Base-by-base conservation (phyloP, 2,888 invertebrate genomes). In the Thelaira solivaga region DNA sequence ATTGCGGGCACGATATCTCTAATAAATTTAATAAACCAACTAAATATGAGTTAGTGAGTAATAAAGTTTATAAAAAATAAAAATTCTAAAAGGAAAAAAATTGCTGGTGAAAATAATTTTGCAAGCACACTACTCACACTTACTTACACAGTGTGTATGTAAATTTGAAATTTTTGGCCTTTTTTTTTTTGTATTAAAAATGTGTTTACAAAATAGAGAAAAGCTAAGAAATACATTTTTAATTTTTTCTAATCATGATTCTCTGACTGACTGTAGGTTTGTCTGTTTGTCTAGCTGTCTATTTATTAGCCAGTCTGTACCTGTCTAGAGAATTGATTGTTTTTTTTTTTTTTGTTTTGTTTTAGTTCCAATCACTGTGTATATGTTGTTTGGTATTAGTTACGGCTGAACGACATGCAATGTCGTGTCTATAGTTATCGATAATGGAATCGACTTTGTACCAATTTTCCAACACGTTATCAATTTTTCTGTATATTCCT, bases 391-490 rank as follows among this genome's bases (percentile, higher is more conserved):
- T 74, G 53, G 59, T 59, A 55, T 64, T 53, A 53, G 69, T 74
- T 74, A 78, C 78, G 64, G 43, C 78, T 47, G 47, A 61, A 45
- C 53, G 13, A 61, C 74, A 78, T 78, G 78, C 78, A 69, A 78
- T 78, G 74, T 78, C 78, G 78, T 78, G 78, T 61, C 74, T 78
- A 74, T 65, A 61, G 69, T 71, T 78, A 78, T 78, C 78, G 78
- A 74, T 74, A 61, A 69, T 69, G 78, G 65, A 65, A 78, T 74
- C 78, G 74, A 71, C 65, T 65, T 74, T 69, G 74, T 78, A 74
- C 78, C 74, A 65, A 78, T 74, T 74, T 74, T 22, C 76, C 68
- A 74, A 65, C 74, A 78, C 78, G 74, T 74, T 78, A 74, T 78
- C 74, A 78, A 78, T 78, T 47, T 47, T 65, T 49, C 16, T 31